Evolutionary conservation across 2,888 invertebrate genomes (phyloP).

Genomic region (Dione juno): DNA sequence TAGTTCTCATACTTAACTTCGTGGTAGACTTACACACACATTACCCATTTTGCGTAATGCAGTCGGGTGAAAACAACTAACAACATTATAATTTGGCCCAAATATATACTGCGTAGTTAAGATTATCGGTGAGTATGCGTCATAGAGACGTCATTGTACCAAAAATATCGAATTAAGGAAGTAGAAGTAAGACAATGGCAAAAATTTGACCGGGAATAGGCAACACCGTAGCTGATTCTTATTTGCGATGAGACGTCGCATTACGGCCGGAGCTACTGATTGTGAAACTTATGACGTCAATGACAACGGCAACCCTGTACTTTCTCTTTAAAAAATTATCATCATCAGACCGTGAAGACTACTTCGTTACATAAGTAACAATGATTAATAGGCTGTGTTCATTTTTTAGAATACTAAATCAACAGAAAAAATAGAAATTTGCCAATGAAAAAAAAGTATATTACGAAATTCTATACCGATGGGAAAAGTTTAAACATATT

Average conservation of each 20-base stretch:
- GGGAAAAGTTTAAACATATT: too few species aligned
- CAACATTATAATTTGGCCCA: neutral
- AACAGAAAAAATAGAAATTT: too few species aligned
- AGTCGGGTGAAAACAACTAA: neutral
- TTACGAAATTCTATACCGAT: too few species aligned
- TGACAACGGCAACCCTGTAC: constrained; percentile 59
- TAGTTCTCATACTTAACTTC: too few species aligned
- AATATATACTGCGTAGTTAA: constrained; percentile 18
- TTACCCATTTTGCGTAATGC: too few species aligned
- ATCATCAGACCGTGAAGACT: neutral
- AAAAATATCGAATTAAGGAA: constrained; percentile 25
- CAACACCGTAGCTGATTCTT: neutral
- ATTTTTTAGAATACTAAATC: too few species aligned
- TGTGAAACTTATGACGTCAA: constrained; percentile 77
- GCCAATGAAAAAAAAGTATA: too few species aligned
- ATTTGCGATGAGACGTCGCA: constrained; percentile 52
- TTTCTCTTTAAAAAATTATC: constrained; percentile 59
- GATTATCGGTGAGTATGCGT: constrained; percentile 19
- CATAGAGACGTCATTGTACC: constrained; percentile 11
- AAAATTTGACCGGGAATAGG: neutral
- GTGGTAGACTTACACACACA: too few species aligned
- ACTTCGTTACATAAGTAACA: neutral
- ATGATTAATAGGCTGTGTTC: neutral
- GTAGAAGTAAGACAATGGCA: constrained; percentile 17
- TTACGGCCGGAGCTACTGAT: constrained; percentile 47